These are phyloP conservation scores for Tychaedon coryphoeus DNA, from an alignment of 2,113 vertebrate species.

Conservation along the genomic window DNA sequence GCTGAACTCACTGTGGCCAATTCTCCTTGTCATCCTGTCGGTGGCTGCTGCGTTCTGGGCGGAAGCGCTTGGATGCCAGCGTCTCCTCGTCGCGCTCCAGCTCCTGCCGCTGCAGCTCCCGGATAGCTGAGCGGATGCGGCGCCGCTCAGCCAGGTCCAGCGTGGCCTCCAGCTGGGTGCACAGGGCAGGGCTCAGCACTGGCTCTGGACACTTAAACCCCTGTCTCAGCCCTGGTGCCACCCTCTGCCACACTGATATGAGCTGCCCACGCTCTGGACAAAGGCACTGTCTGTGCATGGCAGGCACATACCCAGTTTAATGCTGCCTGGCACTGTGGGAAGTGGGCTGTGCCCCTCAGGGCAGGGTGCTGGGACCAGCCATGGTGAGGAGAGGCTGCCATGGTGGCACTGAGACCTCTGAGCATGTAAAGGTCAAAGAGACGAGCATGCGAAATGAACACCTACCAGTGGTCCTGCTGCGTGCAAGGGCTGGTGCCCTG, in stretches of 20 bases:
- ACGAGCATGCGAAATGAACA: accelerated
- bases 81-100: conserved; percentile 88
- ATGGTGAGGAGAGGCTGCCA: neutral
- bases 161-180: conserved; percentile 84
- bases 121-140: conserved; percentile 88
- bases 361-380: neutral
- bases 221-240: accelerated
- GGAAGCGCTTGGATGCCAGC: conserved; percentile 91
- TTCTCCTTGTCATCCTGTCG: conserved; percentile 92
- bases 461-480: neutral
- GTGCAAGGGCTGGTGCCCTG: neutral
- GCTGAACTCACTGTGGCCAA: conserved; percentile 81
- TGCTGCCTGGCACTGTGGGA: accelerated
- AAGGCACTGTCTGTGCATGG: neutral
- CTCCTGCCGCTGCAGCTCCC: conserved; percentile 89
- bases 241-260: neutral
- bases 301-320: neutral
- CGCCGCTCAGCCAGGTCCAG: conserved; percentile 89
- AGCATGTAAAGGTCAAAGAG: neutral
- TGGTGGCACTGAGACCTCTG: accelerated
- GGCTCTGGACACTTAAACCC: neutral
- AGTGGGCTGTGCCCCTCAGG: accelerated
- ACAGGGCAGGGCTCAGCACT: neutral
- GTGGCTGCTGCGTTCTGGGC: conserved; percentile 75
- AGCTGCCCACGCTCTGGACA: neutral